Percentiles rank a stretch among this genome's conserved stretches.
These are phyloP conservation scores for Myocastor coypus DNA, from an alignment of 2,113 vertebrate genomes.

Conservation along the genomic window DNA sequence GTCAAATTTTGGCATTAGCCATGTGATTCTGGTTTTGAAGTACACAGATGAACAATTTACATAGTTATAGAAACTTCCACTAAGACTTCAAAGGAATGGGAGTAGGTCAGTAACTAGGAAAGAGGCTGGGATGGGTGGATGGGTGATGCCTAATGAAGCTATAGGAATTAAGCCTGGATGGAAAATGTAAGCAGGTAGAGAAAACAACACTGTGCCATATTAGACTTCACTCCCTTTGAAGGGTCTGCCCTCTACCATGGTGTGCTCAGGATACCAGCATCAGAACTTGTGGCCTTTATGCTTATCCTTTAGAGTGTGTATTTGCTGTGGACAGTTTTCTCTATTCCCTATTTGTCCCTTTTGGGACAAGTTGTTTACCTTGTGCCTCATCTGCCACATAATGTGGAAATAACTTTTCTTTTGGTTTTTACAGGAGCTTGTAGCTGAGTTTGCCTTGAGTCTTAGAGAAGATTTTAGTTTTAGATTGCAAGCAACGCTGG, in stretches of 20 bases:
- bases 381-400: no score
- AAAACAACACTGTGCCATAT: neutral
- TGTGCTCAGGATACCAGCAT: neutral
- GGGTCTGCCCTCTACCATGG: neutral
- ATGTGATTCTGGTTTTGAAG: neutral
- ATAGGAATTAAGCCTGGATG: neutral
- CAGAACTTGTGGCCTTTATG: neutral
- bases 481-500: no score
- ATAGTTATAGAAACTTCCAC: neutral
- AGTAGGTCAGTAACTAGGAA: neutral
- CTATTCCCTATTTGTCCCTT: no score
- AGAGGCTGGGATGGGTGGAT: neutral
- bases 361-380: no score
- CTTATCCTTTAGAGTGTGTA: neutral
- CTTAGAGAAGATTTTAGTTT: no score
- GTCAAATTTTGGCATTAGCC: neutral
- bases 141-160: neutral
- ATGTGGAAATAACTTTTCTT: no score
- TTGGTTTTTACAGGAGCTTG: no score
- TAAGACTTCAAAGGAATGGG: neutral
- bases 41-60: neutral
- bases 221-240: neutral
- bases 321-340: no score
- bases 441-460: no score
- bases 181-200: neutral